Conservation (phyloP, 2,797 vertebrate species). For the Halcyon chelicuti region DNA sequence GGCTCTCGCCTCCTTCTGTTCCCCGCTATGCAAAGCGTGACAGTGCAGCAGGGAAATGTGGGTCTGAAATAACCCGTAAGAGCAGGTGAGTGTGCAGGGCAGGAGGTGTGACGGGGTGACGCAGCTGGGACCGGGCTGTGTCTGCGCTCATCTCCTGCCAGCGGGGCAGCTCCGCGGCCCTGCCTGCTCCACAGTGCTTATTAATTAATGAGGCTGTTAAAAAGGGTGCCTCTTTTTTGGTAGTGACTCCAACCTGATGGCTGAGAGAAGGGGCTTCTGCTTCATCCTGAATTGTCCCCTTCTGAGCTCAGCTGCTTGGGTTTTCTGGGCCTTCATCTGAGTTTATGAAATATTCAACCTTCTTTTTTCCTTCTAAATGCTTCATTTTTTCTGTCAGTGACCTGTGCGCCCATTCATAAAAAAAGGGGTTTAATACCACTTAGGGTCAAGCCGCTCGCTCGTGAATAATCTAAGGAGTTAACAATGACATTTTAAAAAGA, state of each 20-base stretch:
- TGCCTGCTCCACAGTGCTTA: background rate
- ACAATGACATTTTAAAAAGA: background rate
- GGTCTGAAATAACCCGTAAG: conserved; percentile 7
- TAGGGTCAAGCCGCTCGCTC: background rate
- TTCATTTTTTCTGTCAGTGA: background rate
- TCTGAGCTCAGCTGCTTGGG: background rate
- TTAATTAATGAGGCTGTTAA: background rate
- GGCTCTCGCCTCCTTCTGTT: background rate
- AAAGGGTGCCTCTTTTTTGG: background rate
- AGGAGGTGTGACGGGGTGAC: background rate
- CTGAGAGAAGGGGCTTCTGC: background rate
- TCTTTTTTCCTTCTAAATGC: background rate
- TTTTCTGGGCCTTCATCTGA: background rate
- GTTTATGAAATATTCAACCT: background rate
- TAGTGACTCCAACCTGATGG: background rate
- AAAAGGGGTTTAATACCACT: rapidly evolving
- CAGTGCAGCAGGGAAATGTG: background rate
- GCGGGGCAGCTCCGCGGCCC: background rate
- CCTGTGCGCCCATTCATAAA: background rate
- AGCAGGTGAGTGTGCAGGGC: background rate
- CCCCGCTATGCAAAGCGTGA: background rate
- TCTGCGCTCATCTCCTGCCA: background rate
- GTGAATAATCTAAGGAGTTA: background rate
- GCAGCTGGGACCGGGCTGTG: background rate
- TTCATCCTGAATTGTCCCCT: background rate